These are phyloP conservation scores for Echinops telfairi DNA, from an alignment of 2,113 vertebrate genomes.

Conservation along the genomic window DNA sequence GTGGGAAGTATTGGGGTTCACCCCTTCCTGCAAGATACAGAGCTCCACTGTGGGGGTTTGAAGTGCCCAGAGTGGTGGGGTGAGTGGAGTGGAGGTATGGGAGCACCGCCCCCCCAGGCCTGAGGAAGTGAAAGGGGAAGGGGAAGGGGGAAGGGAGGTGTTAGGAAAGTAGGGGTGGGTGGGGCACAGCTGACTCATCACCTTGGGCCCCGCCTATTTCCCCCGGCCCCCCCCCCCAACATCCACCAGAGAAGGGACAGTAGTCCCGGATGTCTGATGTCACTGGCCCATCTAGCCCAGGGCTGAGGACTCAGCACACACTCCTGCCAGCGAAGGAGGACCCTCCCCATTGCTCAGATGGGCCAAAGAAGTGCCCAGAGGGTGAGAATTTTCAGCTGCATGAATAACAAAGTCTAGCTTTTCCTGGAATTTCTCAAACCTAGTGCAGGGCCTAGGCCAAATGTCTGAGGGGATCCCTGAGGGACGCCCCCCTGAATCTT, in stretches of 20 bases:
- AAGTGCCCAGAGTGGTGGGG: background rate
- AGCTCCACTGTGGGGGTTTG: background rate
- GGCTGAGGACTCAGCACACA: background rate
- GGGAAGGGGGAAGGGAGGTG: background rate
- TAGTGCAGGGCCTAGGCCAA: background rate
- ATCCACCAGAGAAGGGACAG: too few species aligned
- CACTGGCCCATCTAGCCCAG: too few species aligned
- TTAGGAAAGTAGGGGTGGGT: background rate
- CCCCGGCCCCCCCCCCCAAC: background rate
- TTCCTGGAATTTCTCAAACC: background rate
- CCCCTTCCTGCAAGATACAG: too few species aligned
- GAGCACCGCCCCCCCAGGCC: background rate
- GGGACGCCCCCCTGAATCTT: background rate
- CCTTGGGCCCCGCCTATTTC: background rate
- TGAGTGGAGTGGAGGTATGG: accelerated
- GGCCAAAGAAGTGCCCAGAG: background rate
- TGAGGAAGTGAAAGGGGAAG: conserved; percentile 31
- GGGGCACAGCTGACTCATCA: conserved; percentile 2
- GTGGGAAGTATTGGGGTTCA: background rate
- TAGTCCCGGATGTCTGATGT: background rate
- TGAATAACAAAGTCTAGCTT: accelerated
- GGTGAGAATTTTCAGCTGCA: too few species aligned
- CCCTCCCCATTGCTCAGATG: conserved; percentile 60
- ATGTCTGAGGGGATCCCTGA: accelerated
- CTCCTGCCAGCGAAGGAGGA: background rate